Evolutionary conservation across 2,113 vertebrate genomes (phyloP).

Genomic region (Phyllopteryx taeniolatus): DNA sequence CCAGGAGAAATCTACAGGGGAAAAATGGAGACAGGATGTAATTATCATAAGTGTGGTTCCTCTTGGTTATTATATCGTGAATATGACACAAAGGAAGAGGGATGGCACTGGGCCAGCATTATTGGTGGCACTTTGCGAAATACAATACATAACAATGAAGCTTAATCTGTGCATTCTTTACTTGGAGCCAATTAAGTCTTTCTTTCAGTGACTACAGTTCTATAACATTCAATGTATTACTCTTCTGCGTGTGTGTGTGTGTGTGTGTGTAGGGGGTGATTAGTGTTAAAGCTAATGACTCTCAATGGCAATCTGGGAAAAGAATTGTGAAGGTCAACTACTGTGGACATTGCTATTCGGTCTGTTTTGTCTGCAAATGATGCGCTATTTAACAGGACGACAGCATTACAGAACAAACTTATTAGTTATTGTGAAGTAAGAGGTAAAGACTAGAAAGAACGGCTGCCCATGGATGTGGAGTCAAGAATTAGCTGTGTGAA

Average conservation of each 20-base stretch:
- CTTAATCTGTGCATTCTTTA: conserved; percentile 59
- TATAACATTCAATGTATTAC: conserved; percentile 28
- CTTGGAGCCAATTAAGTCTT: conserved; percentile 43
- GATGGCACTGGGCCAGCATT: conserved; percentile 38
- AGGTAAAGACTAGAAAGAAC: not conserved
- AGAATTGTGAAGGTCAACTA: conserved; percentile 37
- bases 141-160: conserved; percentile 51
- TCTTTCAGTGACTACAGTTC: conserved; percentile 49
- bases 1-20: conserved; percentile 6
- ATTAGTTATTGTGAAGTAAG: not conserved
- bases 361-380: not conserved
- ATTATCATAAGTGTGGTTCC: conserved; percentile 42
- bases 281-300: conserved; percentile 43
- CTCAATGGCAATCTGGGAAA: conserved; percentile 27
- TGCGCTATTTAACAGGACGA: not conserved
- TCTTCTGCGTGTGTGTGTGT: conserved; percentile 19
- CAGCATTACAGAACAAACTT: conserved; percentile 4
- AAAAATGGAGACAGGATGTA: conserved; percentile 23
- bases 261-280: conserved; percentile 27
- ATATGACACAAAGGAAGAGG: conserved; percentile 39
- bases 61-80: conserved; percentile 53
- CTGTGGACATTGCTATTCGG: conserved; percentile 22
- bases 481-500: not conserved
- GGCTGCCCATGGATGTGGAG: not conserved
- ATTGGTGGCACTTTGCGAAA: conserved; percentile 52